Evolutionary conservation across 2,888 invertebrate species (phyloP), one percentile per base, ranked within the genome.

Genomic region (Bugulina stolonifera): DNA sequence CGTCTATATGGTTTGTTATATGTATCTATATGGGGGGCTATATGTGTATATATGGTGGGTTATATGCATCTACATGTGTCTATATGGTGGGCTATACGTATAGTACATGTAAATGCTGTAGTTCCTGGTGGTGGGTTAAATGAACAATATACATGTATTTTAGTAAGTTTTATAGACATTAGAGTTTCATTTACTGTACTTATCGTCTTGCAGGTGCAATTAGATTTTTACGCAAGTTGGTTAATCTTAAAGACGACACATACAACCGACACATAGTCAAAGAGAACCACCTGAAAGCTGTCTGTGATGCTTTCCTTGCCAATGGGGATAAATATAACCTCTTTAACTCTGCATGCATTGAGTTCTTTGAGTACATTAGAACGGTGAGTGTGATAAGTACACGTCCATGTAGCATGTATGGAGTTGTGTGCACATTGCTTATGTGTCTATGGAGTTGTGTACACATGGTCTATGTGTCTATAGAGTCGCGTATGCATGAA

Each of bases 251-350:
- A 86, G 99, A 99, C 84, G 99, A 99, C 84, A 94, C 96, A 87
- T 99, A 99, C 87, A 94, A 97, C 87, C 88, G 95, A 82, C 93
- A 97, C 86, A 94, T 97, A 80, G 91, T 93, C 78, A 93, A 93
- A 84, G 93, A 94, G 75, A 93, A 94, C 86, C 88, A 98, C 73
- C 94, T 99, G 86, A 92, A 93, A 78, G 95, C 95, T 43, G 94
- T 99, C 73, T 91, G 98, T 78, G 95, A 96, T 84, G 93, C 96
- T 77, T 96, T 99, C 85, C 90, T 93, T 80, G 90, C 91, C 81
- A 99, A 99, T 87, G 96, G 97, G 85, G 93, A 94, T 81, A 90
- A 97, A 81, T 99, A 99, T 87, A 99, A 99, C 87, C 89, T 99
- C 79, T 88, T 99, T 79, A 99, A 99, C 86, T 99, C 98, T 35